Percentiles rank a stretch among this genome's conserved stretches.
Conservation (phyloP, 2,113 vertebrate genomes). For the Chionis minor region DNA sequence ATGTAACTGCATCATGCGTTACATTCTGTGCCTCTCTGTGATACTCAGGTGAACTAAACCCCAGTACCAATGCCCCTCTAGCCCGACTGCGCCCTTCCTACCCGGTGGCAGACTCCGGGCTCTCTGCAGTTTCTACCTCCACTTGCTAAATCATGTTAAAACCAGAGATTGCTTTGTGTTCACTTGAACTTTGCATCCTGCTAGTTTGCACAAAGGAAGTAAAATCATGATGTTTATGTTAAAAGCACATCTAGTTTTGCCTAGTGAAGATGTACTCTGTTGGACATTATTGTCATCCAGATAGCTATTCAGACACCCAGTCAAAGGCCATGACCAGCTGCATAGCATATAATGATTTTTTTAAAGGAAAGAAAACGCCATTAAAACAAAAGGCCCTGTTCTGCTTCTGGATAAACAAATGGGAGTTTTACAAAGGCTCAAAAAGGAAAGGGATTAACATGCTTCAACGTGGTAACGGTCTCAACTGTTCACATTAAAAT, state of each 20-base stretch:
- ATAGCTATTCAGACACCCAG: neutral
- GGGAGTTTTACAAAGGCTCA: conserved; percentile 14
- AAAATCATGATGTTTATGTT: neutral
- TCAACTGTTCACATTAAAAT: conserved; percentile 56
- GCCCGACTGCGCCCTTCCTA: neutral
- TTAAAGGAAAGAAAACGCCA: neutral
- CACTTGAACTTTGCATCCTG: conserved; percentile 20
- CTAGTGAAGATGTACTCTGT: neutral
- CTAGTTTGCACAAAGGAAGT: conserved; percentile 40
- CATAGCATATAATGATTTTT: neutral
- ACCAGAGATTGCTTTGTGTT: neutral
- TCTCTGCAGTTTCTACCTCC: neutral
- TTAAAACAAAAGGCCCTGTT: conserved; percentile 38
- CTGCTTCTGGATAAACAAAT: conserved; percentile 42
- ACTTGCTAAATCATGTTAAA: conserved; percentile 2
- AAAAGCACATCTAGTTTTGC: conserved; percentile 5
- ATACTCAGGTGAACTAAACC: neutral
- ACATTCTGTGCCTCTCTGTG: neutral
- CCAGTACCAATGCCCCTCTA: neutral
- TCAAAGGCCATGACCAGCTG: conserved; percentile 1
- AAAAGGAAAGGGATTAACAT: conserved; percentile 52
- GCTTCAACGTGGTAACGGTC: conserved; percentile 31
- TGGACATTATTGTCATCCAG: neutral
- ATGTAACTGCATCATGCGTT: neutral
- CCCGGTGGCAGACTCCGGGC: neutral